phyloP scores from a whole-genome alignment of 2,888 invertebrate genomes.

The Theristus sp. region DNA sequence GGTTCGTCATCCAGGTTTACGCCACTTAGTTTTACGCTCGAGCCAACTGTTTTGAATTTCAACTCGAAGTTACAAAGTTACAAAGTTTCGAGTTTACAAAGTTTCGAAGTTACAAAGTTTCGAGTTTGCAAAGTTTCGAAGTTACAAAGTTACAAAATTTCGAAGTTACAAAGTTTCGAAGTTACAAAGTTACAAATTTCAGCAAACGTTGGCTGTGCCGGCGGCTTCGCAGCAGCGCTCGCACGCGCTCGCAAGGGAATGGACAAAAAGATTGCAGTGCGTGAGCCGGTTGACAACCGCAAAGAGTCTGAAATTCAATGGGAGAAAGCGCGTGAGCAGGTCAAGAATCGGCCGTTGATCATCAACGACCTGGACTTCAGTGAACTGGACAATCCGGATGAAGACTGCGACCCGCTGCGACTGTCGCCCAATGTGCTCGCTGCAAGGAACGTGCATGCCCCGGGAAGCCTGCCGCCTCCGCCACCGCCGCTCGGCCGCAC shows the following conservation, averaged over 20 bases:
- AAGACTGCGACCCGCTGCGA: conserved; percentile 37
- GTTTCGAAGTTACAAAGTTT: no score
- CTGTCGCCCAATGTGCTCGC: conserved; percentile 25
- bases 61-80: no score
- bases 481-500: conserved; percentile 30
- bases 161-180: no score
- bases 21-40: no score
- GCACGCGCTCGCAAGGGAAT: conserved; percentile 13
- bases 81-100: no score
- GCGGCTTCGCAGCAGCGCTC: not conserved
- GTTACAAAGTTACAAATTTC: no score
- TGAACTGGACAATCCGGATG: conserved; percentile 70
- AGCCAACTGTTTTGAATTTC: no score
- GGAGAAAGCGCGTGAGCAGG: conserved; percentile 61
- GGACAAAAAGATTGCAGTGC: conserved; percentile 13
- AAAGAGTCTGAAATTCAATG: conserved; percentile 59
- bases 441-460: conserved; percentile 12
- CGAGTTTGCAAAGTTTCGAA: no score
- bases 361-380: conserved; percentile 87
- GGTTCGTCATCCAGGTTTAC: no score
- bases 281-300: conserved; percentile 6
- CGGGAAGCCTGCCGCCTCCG: conserved; percentile 29
- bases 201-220: not conserved
- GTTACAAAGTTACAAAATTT: no score
- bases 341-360: conserved; percentile 42